phyloP scores from a whole-genome alignment of 1,140 invertebrate species.

The Atta cephalotes region DNA sequence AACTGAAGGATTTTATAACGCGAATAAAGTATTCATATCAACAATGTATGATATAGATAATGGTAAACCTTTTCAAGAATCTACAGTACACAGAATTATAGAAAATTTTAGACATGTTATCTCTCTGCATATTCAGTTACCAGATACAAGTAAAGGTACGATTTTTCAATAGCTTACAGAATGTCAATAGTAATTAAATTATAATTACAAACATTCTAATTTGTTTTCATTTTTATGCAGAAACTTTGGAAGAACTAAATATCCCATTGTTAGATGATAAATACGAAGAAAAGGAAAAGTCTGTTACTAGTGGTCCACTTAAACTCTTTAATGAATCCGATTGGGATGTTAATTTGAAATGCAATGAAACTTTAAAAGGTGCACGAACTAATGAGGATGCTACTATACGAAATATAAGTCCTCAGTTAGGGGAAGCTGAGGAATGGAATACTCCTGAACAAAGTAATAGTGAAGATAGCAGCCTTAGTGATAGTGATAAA shows the following conservation, averaged over 20 bases:
- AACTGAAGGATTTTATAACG: constrained; percentile 85
- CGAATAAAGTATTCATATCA: constrained; percentile 86
- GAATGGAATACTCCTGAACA: constrained; percentile 85
- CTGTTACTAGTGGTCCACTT: constrained; percentile 53
- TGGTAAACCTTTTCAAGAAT: constrained; percentile 78
- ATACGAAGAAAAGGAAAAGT: constrained; percentile 67
- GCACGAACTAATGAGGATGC: constrained; percentile 53
- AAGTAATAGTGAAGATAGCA: constrained; percentile 93
- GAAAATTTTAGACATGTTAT: constrained; percentile 88
- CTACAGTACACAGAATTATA: constrained; percentile 85
- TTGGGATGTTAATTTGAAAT: constrained; percentile 23
- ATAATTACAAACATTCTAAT: constrained; percentile 14
- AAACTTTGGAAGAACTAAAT: constrained; percentile 86
- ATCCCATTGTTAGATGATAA: constrained; percentile 86
- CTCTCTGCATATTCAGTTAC: constrained; percentile 88
- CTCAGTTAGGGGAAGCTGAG: constrained; percentile 72
- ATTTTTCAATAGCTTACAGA: constrained; percentile 7
- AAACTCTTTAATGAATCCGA: constrained; percentile 50
- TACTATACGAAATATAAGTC: constrained; percentile 58
- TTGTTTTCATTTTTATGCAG: constrained; percentile 73
- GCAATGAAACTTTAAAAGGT: constrained; percentile 32
- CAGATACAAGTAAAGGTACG: constrained; percentile 87
- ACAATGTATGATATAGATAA: constrained; percentile 76
- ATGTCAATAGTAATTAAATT: background rate
- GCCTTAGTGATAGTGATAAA: constrained; percentile 92